Conservation (phyloP, 2,797 vertebrate species). For the Okamejei kenojei region DNA sequence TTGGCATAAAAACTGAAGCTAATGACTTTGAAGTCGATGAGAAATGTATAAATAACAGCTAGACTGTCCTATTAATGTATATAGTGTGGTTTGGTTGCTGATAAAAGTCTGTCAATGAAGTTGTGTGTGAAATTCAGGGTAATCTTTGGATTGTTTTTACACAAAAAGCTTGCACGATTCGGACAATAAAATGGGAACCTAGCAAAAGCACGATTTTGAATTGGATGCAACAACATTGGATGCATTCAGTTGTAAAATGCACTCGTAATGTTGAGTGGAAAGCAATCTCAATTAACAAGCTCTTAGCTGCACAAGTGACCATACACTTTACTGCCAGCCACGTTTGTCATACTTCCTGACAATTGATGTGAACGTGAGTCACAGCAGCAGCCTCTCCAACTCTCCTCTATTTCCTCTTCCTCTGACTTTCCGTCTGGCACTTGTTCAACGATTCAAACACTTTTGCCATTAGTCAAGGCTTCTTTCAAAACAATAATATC, state of each 20-base stretch:
- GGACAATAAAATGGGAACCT: background rate
- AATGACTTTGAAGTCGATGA: background rate
- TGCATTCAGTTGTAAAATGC: background rate
- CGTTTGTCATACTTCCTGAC: constrained; percentile 59
- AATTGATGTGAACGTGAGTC: constrained; percentile 59
- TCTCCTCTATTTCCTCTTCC: constrained; percentile 57
- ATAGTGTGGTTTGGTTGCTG: background rate
- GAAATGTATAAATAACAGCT: background rate
- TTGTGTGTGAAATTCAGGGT: background rate
- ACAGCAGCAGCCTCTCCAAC: constrained; percentile 58
- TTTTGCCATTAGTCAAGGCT: constrained; percentile 51
- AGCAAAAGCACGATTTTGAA: background rate
- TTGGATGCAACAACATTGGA: background rate
- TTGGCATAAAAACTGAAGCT: background rate
- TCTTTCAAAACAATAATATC: constrained; percentile 63
- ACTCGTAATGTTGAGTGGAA: background rate
- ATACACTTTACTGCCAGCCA: constrained; percentile 47
- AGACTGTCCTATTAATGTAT: background rate
- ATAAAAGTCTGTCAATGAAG: background rate
- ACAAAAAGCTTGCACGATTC: background rate
- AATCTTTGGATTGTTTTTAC: background rate
- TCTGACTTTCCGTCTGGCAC: constrained; percentile 67
- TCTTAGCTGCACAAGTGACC: constrained; percentile 40
- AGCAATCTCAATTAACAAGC: constrained; percentile 18
- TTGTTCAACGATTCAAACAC: constrained; percentile 56